Percentiles rank a stretch among this genome's conserved stretches.
These are phyloP conservation scores for Hippocampus zosterae DNA, from an alignment of 2,113 vertebrate genomes.

Conservation along the genomic window DNA sequence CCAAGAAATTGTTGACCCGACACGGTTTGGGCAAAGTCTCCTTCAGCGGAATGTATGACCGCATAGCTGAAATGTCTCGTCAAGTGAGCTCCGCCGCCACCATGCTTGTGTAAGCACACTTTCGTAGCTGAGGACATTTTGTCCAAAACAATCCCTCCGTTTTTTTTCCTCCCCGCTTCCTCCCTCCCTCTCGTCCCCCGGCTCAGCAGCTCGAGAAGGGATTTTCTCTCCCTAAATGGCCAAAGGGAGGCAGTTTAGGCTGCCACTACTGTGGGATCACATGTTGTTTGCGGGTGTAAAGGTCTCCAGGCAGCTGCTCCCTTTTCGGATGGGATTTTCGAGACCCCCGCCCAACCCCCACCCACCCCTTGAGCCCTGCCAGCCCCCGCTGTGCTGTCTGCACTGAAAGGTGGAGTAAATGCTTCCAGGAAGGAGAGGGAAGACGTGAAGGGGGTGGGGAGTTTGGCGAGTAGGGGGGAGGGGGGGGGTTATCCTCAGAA, in stretches of 20 bases:
- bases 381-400: constrained; percentile 46
- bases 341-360: constrained; percentile 36
- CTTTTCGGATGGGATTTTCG: constrained; percentile 64
- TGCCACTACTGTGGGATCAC: constrained; percentile 68
- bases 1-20: neutral
- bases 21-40: neutral
- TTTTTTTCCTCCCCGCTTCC: no score
- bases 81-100: constrained; percentile 21
- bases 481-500: constrained; percentile 55
- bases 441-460: neutral
- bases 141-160: constrained; percentile 66
- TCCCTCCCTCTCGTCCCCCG: constrained; percentile 44
- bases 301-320: constrained; percentile 68
- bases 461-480: no score
- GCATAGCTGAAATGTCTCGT: constrained; percentile 51
- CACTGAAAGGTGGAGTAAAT: constrained; percentile 68
- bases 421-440: constrained; percentile 45
- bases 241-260: constrained; percentile 57
- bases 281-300: constrained; percentile 69
- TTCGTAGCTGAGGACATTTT: constrained; percentile 62
- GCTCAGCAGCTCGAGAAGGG: constrained; percentile 39
- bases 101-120: constrained; percentile 41
- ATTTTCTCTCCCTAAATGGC: constrained; percentile 70
- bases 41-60: constrained; percentile 46
- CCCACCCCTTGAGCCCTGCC: constrained; percentile 31